Conservation (phyloP, 2,888 invertebrate species). For the Phaedon cochleariae region DNA sequence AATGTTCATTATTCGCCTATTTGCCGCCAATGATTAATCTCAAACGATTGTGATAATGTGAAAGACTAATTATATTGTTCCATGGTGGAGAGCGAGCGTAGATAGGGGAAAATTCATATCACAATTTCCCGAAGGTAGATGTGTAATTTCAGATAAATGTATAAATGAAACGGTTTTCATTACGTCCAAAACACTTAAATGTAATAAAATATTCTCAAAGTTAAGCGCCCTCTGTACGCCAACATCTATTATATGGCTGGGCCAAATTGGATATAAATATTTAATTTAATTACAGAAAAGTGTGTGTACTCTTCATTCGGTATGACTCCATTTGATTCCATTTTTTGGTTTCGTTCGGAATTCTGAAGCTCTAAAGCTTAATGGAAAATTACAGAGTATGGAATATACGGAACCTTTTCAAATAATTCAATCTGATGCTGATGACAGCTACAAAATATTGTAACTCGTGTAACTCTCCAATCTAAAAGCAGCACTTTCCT, state of each 20-base stretch:
- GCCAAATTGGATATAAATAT: conserved; percentile 57
- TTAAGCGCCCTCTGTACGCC: conserved; percentile 43
- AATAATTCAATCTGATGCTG: not conserved
- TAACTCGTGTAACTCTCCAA: no score
- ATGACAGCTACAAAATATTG: no score
- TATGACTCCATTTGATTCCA: conserved; percentile 41
- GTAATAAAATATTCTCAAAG: conserved; percentile 55
- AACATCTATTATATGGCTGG: conserved; percentile 46
- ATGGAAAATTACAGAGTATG: not conserved
- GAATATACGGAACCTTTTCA: not conserved
- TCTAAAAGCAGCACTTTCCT: no score
- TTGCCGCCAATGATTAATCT: no score
- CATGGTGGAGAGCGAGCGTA: not conserved
- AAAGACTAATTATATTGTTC: conserved; percentile 5
- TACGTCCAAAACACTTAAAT: conserved; percentile 51
- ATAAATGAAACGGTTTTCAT: conserved; percentile 44
- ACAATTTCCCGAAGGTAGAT: conserved; percentile 15
- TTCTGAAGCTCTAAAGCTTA: not conserved
- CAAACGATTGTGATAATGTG: not conserved
- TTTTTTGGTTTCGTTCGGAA: conserved; percentile 27
- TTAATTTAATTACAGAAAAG: conserved; percentile 57
- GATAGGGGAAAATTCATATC: not conserved
- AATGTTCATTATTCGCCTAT: no score
- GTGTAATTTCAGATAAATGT: conserved; percentile 30
- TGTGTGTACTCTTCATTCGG: conserved; percentile 48